Evolutionary conservation across 2,888 invertebrate species (phyloP).

Genomic region (Reticulitermes lucifugus): DNA sequence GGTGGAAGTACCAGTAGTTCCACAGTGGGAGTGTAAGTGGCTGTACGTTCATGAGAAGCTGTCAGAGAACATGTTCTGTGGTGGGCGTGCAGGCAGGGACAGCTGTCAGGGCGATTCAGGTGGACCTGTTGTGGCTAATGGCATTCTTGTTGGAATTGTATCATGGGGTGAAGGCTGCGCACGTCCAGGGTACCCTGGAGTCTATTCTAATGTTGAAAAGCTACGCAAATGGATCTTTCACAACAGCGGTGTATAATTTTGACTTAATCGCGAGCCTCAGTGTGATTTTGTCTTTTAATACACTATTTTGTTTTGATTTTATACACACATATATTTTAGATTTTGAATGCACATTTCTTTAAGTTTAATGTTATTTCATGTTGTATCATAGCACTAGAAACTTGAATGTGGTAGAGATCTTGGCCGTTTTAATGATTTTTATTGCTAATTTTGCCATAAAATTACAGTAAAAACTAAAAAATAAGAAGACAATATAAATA

Average conservation of each 20-base stretch:
- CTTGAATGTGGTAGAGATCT: too few relatives aligned
- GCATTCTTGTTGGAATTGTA: constrained; percentile 19
- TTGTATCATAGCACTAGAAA: too few relatives aligned
- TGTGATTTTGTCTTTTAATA: too few relatives aligned
- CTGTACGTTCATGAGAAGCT: constrained; percentile 42
- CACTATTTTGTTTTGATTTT: too few relatives aligned
- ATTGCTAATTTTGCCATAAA: too few relatives aligned
- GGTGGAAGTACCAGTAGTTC: background rate
- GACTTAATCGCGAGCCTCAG: too few relatives aligned
- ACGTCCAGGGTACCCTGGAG: constrained; percentile 26
- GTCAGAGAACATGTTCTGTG: constrained; percentile 67
- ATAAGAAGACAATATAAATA: too few relatives aligned
- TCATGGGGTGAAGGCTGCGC: constrained; percentile 39
- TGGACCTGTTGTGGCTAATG: constrained; percentile 22
- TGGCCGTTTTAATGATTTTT: too few relatives aligned
- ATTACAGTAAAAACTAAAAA: too few relatives aligned
- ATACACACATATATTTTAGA: too few relatives aligned
- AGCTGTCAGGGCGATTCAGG: constrained; percentile 63
- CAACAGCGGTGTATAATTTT: background rate
- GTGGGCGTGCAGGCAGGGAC: constrained; percentile 65
- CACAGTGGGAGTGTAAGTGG: constrained; percentile 6
- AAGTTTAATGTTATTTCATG: too few relatives aligned
- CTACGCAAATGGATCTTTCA: background rate
- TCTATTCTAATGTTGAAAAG: constrained; percentile 18
- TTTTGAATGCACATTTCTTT: too few relatives aligned